Conservation (phyloP, 2,113 vertebrate genomes). For the Cynoglossus semilaevis region DNA sequence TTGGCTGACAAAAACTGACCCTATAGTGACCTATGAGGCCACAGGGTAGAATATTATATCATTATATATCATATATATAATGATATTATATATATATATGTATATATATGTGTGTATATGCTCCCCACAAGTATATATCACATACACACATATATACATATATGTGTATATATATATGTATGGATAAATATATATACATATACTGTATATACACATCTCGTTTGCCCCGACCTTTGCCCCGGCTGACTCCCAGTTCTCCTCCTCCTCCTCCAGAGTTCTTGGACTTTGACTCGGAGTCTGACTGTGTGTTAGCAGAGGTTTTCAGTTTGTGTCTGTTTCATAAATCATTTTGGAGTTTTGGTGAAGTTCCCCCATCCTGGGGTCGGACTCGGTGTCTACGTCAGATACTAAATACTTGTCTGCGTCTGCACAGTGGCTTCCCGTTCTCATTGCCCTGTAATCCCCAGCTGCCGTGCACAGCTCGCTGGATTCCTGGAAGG, state of each 20-base stretch:
- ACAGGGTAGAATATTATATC: too few species aligned
- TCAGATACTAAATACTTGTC: constrained; percentile 3
- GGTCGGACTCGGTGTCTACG: neutral
- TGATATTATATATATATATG: too few species aligned
- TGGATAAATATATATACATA: too few species aligned
- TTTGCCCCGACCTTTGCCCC: constrained; percentile 61
- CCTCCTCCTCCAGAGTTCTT: constrained; percentile 57
- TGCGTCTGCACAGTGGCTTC: constrained; percentile 55
- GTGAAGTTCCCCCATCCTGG: constrained; percentile 3
- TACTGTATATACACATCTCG: too few species aligned
- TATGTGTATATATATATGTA: too few species aligned
- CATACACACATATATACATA: too few species aligned
- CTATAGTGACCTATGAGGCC: too few species aligned
- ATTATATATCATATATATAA: too few species aligned
- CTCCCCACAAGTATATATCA: too few species aligned
- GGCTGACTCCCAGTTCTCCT: constrained; percentile 68
- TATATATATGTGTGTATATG: too few species aligned
- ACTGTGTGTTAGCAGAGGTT: constrained; percentile 31
- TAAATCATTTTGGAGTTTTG: constrained; percentile 27
- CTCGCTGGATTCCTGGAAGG: constrained; percentile 63
- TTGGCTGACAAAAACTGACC: too few species aligned
- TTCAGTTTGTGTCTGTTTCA: constrained; percentile 12
- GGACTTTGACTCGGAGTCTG: constrained; percentile 36
- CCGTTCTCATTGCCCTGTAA: constrained; percentile 63
- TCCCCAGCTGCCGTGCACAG: constrained; percentile 69